Evolutionary conservation across 2,888 invertebrate genomes (phyloP).

Genomic region (Trilocha varians): DNA sequence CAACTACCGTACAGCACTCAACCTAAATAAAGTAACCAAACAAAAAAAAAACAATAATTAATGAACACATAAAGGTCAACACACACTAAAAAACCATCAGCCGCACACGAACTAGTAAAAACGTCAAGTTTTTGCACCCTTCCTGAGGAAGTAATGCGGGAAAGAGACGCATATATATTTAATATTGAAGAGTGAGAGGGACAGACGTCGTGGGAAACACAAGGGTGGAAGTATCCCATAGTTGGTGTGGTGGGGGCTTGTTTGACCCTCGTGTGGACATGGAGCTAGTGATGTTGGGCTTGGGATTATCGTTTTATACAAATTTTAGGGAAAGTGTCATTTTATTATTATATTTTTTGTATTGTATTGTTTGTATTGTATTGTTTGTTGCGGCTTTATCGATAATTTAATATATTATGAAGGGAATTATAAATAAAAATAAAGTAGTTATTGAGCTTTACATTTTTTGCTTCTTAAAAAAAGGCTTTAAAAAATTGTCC

Average conservation of each 20-base stretch:
- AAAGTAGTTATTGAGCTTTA: no score
- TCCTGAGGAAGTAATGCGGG: constrained; percentile 59
- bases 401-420: no score
- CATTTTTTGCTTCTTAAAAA: no score
- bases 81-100: background rate
- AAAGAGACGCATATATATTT: constrained; percentile 20
- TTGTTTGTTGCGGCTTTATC: no score
- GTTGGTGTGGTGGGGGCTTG: constrained; percentile 45
- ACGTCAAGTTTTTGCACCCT: constrained; percentile 60
- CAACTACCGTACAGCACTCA: no score
- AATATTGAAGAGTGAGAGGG: constrained; percentile 25
- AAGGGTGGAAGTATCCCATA: constrained; percentile 70
- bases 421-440: no score
- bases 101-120: constrained; percentile 59
- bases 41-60: background rate
- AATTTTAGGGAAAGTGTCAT: no score
- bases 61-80: background rate
- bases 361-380: no score
- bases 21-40: no score
- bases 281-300: constrained; percentile 1
- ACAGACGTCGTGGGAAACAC: constrained; percentile 60
- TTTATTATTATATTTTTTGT: no score
- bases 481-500: no score
- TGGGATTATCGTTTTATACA: no score
- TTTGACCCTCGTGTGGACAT: constrained; percentile 4